Conservation (phyloP, 2,888 invertebrate genomes). For the Eudasyphora cyanicolor region DNA sequence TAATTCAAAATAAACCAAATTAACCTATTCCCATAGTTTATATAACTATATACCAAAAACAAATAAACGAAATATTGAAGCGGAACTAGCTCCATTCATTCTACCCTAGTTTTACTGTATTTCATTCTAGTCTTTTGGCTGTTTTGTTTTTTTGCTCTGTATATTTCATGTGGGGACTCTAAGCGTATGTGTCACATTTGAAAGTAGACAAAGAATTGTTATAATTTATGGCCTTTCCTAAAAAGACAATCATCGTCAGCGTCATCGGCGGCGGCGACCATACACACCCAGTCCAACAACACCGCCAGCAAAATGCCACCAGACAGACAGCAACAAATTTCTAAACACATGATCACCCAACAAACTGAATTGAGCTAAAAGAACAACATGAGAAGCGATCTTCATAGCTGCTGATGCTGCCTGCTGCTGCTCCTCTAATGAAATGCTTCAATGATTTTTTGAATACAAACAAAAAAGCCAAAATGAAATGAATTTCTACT, state of each 20-base stretch:
- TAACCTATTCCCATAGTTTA: too few species aligned
- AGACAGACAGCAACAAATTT: constrained; percentile 18
- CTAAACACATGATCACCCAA: constrained; percentile 5
- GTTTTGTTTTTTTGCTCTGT: constrained; percentile 14
- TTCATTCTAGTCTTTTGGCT: constrained; percentile 36
- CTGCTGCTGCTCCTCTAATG: constrained; percentile 44
- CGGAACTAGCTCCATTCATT: too few species aligned
- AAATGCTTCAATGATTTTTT: constrained; percentile 66
- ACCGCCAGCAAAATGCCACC: background rate
- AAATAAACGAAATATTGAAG: too few species aligned
- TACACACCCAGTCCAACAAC: constrained; percentile 6
- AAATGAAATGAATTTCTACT: constrained; percentile 28
- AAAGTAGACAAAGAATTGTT: constrained; percentile 16
- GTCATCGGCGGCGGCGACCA: constrained; percentile 11
- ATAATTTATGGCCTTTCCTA: constrained; percentile 73
- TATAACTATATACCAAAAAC: too few species aligned
- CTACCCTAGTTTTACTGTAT: too few species aligned
- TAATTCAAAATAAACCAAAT: too few species aligned
- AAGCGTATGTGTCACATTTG: constrained; percentile 71
- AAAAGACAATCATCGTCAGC: constrained; percentile 68
- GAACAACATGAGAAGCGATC: background rate
- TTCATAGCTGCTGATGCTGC: background rate
- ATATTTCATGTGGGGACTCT: background rate
- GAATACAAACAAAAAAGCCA: constrained; percentile 16
- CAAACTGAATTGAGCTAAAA: constrained; percentile 5